Evolutionary conservation across 2,113 vertebrate genomes (phyloP).

Genomic region (Bothrops jararaca): DNA sequence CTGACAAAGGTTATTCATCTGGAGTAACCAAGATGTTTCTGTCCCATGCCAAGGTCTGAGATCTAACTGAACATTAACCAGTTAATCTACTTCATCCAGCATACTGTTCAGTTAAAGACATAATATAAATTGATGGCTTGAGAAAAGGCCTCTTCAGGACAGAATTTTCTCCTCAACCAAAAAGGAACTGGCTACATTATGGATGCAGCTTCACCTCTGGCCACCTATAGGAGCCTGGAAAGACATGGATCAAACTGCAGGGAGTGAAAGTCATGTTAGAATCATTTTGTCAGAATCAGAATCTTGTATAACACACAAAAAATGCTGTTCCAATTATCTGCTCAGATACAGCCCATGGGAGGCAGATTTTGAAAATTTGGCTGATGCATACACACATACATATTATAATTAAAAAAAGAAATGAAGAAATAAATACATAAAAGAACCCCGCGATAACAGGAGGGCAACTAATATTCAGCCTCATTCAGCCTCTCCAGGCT

Average conservation of each 20-base stretch:
- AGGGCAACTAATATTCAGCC: neutral
- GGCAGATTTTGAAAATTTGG: neutral
- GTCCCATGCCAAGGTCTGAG: neutral
- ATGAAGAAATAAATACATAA: neutral
- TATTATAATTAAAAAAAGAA: no score
- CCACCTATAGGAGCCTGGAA: neutral
- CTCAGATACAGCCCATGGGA: neutral
- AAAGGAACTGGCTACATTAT: neutral
- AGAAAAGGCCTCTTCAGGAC: neutral
- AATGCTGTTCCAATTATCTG: neutral
- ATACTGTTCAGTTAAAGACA: neutral
- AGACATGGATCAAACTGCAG: neutral
- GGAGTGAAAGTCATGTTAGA: neutral
- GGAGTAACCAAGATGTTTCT: neutral
- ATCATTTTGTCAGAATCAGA: neutral
- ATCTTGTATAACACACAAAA: neutral
- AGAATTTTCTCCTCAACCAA: neutral
- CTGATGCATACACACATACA: neutral
- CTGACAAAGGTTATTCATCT: neutral
- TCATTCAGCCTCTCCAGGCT: neutral
- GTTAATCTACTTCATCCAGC: neutral
- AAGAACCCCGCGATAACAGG: neutral
- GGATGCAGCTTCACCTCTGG: neutral
- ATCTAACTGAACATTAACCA: neutral
- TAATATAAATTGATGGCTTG: neutral